Evolutionary conservation across 1,140 invertebrate species (phyloP).

Genomic region (Diabrotica undecimpunctata): DNA sequence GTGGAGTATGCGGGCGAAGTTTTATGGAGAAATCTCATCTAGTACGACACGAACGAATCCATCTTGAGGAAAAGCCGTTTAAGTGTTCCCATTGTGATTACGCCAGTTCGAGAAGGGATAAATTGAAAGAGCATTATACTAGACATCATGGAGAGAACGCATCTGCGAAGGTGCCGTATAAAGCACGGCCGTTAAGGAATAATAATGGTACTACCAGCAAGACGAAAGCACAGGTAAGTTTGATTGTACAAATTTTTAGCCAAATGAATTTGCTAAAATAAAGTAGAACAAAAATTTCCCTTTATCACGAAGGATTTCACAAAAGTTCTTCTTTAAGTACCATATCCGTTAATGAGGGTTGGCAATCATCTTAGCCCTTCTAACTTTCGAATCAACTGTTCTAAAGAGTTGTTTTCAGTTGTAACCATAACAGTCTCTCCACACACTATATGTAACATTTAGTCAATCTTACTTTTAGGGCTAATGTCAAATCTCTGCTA

Average conservation of each 20-base stretch:
- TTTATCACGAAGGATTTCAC: no score
- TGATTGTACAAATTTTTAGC: not conserved
- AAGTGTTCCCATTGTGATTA: constrained; percentile 64
- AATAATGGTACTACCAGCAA: constrained; percentile 13
- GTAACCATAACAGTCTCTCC: no score
- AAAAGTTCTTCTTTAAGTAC: no score
- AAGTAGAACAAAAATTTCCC: no score
- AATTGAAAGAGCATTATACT: constrained; percentile 63
- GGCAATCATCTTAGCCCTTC: no score
- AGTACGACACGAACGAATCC: constrained; percentile 61
- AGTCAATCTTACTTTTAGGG: no score
- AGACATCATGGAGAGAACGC: constrained; percentile 60
- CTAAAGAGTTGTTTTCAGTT: no score
- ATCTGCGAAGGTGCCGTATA: constrained; percentile 52
- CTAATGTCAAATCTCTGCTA: no score
- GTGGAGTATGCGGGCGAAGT: constrained; percentile 58
- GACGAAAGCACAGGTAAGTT: constrained; percentile 22
- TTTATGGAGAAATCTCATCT: constrained; percentile 69
- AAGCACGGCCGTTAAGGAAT: constrained; percentile 47
- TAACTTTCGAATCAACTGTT: no score
- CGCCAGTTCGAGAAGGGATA: constrained; percentile 61
- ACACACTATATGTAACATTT: no score
- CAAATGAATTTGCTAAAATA: no score
- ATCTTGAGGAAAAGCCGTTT: constrained; percentile 59
- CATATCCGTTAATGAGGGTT: no score